These are phyloP conservation scores for Eutrigla gurnardus DNA, from an alignment of 2,797 vertebrate species.

Conservation along the genomic window DNA sequence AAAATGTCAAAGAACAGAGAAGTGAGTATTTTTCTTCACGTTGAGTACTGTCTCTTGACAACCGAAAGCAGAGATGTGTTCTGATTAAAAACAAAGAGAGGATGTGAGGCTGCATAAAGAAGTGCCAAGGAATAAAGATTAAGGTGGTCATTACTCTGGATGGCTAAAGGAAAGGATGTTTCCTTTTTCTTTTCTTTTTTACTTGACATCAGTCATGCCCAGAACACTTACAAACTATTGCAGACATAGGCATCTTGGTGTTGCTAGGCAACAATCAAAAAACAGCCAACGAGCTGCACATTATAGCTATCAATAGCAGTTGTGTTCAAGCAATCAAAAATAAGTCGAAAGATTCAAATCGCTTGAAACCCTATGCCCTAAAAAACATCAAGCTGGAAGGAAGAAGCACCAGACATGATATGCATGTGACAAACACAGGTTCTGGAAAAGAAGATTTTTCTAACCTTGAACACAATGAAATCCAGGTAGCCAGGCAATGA, in stretches of 20 bases:
- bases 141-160: neutral
- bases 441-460: neutral
- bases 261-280: neutral
- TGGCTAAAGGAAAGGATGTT: neutral
- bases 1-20: neutral
- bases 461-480: neutral
- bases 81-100: neutral
- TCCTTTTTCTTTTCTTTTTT: neutral
- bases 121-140: neutral
- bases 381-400: neutral
- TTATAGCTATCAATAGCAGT: neutral
- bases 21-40: neutral
- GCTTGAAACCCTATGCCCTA: neutral
- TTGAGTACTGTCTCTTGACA: neutral
- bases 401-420: too few species aligned
- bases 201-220: neutral
- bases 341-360: conserved; percentile 6
- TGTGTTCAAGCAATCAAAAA: conserved; percentile 3
- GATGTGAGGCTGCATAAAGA: neutral
- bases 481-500: neutral
- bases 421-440: neutral
- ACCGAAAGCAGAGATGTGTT: conserved; percentile 1
- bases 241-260: neutral
- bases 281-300: neutral
- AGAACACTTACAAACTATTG: neutral